phyloP scores from a whole-genome alignment of 2,888 invertebrate species.

The Lomographa bimaculata region DNA sequence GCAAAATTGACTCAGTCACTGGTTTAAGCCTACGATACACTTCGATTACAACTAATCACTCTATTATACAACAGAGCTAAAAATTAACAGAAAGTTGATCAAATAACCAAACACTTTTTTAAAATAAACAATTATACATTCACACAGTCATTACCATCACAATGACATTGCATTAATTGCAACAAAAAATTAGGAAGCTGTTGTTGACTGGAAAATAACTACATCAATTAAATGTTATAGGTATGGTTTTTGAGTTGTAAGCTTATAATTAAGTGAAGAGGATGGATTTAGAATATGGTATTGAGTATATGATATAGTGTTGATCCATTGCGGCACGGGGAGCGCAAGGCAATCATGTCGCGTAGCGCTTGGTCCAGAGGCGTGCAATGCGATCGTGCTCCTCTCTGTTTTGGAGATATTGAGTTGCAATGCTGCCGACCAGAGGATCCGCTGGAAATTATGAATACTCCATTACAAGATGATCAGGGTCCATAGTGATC shows the following conservation, averaged over 20 bases:
- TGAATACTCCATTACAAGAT: too few species aligned
- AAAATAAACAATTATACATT: slow-evolving; percentile 56
- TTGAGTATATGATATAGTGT: slow-evolving; percentile 66
- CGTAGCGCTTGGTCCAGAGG: slow-evolving; percentile 99
- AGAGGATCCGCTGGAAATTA: slow-evolving; percentile 95
- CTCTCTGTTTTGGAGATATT: slow-evolving; percentile 98
- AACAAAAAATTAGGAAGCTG: slow-evolving; percentile 68
- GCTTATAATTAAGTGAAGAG: slow-evolving; percentile 65
- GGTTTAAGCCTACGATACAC: slow-evolving; percentile 57
- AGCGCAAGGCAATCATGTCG: slow-evolving; percentile 88
- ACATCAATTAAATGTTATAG: too few species aligned
- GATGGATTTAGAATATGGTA: slow-evolving; percentile 74
- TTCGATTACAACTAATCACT: slow-evolving; percentile 46
- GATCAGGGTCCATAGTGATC: too few species aligned
- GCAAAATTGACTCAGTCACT: slow-evolving; percentile 75
- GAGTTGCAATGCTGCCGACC: slow-evolving; percentile 98
- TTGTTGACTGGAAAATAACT: too few species aligned
- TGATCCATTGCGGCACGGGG: slow-evolving; percentile 50
- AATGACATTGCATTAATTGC: slow-evolving; percentile 68
- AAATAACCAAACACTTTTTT: slow-evolving; percentile 48
- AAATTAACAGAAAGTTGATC: slow-evolving; percentile 54
- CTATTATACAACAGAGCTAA: slow-evolving; percentile 51
- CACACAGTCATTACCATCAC: slow-evolving; percentile 56
- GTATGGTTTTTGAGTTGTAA: slow-evolving; percentile 40
- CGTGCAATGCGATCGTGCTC: slow-evolving; percentile 99